A percentile compares a stretch with the other conserved stretches of the same genome.
phyloP scores from a whole-genome alignment of 2,797 vertebrate species.

The Pseudochirops cupreus region DNA sequence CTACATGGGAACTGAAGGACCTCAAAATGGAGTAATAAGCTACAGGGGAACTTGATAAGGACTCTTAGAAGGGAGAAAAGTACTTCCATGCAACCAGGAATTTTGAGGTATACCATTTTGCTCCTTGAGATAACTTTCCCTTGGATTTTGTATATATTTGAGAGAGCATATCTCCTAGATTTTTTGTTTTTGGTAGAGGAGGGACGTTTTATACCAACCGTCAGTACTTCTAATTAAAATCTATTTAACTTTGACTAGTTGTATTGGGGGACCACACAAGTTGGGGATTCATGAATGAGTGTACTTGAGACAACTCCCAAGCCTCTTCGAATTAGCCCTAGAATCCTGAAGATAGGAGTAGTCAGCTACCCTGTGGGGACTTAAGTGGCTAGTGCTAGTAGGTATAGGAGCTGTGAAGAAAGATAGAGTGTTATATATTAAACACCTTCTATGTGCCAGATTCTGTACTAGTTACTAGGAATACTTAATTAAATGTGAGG shows the following conservation, averaged over 20 bases:
- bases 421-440: not conserved
- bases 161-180: not conserved
- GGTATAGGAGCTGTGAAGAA: not conserved
- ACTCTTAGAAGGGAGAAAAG: not conserved
- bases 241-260: not conserved
- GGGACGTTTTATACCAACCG: not conserved
- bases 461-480: not conserved
- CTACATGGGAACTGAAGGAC: not conserved
- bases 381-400: not conserved
- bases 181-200: not conserved
- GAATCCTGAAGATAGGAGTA: not conserved
- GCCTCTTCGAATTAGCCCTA: not conserved
- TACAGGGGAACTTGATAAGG: not conserved
- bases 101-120: not conserved
- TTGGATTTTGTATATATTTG: not conserved
- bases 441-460: not conserved
- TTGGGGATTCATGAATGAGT: not conserved
- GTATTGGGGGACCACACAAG: not conserved
- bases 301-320: not conserved
- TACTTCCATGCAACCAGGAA: not conserved
- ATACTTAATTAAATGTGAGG: not conserved
- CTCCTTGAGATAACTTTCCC: not conserved
- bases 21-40: not conserved
- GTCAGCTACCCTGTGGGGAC: not conserved
- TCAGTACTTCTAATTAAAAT: not conserved